These are phyloP conservation scores for Erynnis tages DNA, from an alignment of 2,888 invertebrate genomes.

Conservation along the genomic window DNA sequence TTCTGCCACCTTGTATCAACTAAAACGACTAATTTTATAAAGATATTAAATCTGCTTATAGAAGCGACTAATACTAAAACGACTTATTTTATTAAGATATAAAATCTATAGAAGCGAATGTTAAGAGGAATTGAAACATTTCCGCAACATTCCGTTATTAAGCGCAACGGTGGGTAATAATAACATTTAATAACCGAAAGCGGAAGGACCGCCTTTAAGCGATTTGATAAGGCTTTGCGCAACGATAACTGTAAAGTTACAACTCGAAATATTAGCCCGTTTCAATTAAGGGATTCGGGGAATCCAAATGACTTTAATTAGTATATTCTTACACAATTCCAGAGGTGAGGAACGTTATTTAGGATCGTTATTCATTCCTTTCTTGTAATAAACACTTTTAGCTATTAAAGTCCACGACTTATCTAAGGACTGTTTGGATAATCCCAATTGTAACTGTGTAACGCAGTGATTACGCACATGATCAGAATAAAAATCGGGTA, in stretches of 20 bases:
- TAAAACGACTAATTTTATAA: too few species aligned
- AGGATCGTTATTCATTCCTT: too few species aligned
- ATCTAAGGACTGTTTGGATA: too few species aligned
- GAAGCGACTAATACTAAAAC: too few species aligned
- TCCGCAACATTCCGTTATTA: background rate
- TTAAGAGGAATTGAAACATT: background rate
- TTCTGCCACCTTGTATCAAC: too few species aligned
- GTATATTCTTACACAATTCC: background rate
- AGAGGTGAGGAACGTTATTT: background rate
- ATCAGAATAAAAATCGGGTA: too few species aligned
- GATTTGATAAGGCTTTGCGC: constrained; percentile 15
- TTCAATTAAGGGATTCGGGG: constrained; percentile 15
- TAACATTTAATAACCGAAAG: constrained; percentile 14
- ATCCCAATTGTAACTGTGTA: too few species aligned
- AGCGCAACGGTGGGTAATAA: background rate
- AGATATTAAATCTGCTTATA: too few species aligned
- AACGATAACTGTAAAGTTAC: constrained; percentile 11
- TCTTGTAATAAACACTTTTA: too few species aligned
- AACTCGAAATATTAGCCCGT: constrained; percentile 16
- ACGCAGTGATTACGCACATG: too few species aligned
- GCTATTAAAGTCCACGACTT: too few species aligned
- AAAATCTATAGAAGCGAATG: background rate
- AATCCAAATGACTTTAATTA: constrained; percentile 9
- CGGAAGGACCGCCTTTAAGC: constrained; percentile 15
- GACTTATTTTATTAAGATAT: background rate